Percentiles rank a stretch among this genome's conserved stretches.
These are phyloP conservation scores for Acropternis orthonyx DNA, from an alignment of 2,797 vertebrate genomes.

Conservation along the genomic window DNA sequence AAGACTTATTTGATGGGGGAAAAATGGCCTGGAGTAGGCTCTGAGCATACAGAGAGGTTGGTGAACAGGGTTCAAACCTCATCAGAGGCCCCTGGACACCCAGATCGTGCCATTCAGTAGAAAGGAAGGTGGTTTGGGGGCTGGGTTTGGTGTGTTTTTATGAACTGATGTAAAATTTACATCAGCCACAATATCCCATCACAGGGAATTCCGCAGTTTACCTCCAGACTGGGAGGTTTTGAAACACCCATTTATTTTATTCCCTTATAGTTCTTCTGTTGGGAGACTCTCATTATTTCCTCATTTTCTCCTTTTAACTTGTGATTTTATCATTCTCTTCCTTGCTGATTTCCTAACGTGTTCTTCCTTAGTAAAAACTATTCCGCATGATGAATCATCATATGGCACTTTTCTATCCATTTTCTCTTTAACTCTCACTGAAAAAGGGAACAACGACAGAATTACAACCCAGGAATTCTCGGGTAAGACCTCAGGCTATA, in stretches of 20 bases:
- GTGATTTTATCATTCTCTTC: not conserved
- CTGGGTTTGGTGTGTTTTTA: not conserved
- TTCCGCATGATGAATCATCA: not conserved
- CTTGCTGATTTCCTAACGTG: not conserved
- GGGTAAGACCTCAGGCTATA: not conserved
- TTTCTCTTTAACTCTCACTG: not conserved
- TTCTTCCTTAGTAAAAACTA: not conserved
- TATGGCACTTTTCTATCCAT: rapidly evolving
- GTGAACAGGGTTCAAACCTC: not conserved
- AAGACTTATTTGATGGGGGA: not conserved
- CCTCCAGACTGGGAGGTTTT: not conserved
- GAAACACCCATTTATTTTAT: not conserved
- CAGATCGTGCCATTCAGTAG: too few species aligned
- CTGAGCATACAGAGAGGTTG: not conserved
- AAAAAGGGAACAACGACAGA: not conserved
- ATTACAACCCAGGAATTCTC: not conserved
- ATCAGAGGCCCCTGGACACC: not conserved
- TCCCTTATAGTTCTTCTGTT: not conserved
- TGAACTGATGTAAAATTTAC: not conserved
- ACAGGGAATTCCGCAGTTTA: not conserved
- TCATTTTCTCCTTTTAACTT: not conserved
- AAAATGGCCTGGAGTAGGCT: rapidly evolving
- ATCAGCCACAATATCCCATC: not conserved
- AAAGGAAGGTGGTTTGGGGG: rapidly evolving
- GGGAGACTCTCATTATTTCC: not conserved